Evolutionary conservation across 2,888 invertebrate species (phyloP), one percentile per base, ranked within the genome.

Genomic region (Mantis religiosa): DNA sequence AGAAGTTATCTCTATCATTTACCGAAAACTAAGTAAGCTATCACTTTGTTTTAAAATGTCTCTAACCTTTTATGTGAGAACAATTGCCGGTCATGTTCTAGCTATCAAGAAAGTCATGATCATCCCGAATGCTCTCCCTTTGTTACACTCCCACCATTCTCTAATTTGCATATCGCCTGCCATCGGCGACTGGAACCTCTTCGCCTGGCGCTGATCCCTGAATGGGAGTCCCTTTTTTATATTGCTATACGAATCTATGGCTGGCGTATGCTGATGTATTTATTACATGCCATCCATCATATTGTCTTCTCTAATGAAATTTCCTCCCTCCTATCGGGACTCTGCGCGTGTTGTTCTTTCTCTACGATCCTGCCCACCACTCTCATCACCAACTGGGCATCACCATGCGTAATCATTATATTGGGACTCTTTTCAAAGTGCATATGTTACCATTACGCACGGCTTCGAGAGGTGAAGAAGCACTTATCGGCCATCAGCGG

Each of bases 131-230:
- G 54, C 25, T 71, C 20, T 20, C 54, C 25, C 25, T 71, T 25
- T 20, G 54, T 25, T 20, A 71, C 25, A 71, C 54, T 71, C 54
- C 54, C 81, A 28, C 28, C 41, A 85, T 85, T 82, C 47, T 84
- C 82, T 85, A 88, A 88, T 88, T 88, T 88, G 85, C 88, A 88
- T 88, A 88, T 88, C 82, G 81, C 82, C 88, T n/a, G 34, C 88
- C 84, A 71, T 71, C 54, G 54, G 54, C 54, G 25, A 25, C 54
- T 25, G 25, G 54, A 15, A 88, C 54, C 30, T 82, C 88, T 41
- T 85, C 82, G 85, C 88, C 82, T 82, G 88, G 88, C 28, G 27
- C 85, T 88, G 88, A 85, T 88, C 88, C 82, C 85, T 85, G 82
- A 34, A 34, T 30, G 71, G 84, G 85, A 41, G 41, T 41, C 41